Evolutionary conservation across 2,888 invertebrate species (phyloP).

Genomic region (Atrina japonica): DNA sequence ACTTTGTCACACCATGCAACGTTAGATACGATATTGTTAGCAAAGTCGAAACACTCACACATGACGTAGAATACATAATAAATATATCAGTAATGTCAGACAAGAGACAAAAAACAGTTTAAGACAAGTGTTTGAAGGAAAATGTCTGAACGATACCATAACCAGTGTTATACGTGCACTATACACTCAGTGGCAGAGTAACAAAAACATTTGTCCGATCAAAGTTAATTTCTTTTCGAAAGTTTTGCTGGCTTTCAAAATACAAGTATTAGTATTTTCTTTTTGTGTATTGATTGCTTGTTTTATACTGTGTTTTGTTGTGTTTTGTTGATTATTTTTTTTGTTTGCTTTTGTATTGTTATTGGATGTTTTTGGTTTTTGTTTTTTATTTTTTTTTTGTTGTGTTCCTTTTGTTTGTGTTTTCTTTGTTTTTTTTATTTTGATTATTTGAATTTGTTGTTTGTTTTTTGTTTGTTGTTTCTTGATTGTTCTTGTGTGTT

Average conservation of each 20-base stretch:
- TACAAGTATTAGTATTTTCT: too few species aligned
- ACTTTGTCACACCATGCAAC: slow-evolving; percentile 17
- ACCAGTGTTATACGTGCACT: slow-evolving; percentile 1
- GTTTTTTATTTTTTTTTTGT: too few species aligned
- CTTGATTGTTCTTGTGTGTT: too few species aligned
- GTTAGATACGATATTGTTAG: slow-evolving; percentile 6
- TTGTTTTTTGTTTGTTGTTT: too few species aligned
- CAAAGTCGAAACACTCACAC: slow-evolving; percentile 3
- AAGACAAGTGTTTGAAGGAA: neutral
- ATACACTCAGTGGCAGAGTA: neutral
- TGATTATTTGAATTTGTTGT: too few species aligned
- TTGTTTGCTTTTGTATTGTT: too few species aligned
- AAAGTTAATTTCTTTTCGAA: neutral
- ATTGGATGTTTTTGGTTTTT: too few species aligned
- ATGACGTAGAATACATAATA: slow-evolving; percentile 6
- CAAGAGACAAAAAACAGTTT: neutral
- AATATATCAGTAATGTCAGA: neutral
- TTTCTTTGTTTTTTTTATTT: too few species aligned
- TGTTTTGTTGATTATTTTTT: too few species aligned
- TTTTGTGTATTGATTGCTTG: too few species aligned
- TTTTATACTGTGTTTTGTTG: too few species aligned
- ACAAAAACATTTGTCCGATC: neutral
- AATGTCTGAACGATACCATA: neutral
- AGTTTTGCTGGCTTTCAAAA: slow-evolving; percentile 10
- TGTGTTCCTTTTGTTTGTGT: too few species aligned